These are phyloP conservation scores for Bryconaethiops microstoma DNA, from an alignment of 2,797 vertebrate genomes.

Conservation along the genomic window DNA sequence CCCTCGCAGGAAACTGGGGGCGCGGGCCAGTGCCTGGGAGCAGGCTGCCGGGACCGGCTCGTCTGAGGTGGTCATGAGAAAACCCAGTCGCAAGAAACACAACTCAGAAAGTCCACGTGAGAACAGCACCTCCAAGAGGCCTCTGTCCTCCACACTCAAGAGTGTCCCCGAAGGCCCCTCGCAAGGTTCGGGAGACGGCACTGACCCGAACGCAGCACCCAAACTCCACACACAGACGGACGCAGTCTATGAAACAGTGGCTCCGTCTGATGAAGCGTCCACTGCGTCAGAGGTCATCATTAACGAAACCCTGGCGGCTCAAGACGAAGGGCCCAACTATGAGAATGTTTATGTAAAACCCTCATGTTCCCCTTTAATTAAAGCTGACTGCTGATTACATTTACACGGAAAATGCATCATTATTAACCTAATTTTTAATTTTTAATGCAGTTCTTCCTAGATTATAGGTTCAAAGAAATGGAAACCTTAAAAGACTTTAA, in stretches of 20 bases:
- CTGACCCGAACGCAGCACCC: constrained; percentile 35
- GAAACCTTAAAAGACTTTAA: not conserved
- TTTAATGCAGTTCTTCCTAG: not conserved
- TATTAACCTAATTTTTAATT: not conserved
- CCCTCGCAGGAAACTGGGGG: constrained; percentile 80
- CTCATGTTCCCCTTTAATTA: constrained; percentile 42
- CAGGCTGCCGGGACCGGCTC: constrained; percentile 52
- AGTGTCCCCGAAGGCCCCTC: constrained; percentile 63
- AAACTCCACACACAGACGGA: constrained; percentile 54
- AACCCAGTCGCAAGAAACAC: constrained; percentile 73
- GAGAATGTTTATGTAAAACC: constrained; percentile 75
- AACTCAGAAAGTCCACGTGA: constrained; percentile 60
- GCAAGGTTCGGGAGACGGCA: constrained; percentile 60
- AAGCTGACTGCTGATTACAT: not conserved
- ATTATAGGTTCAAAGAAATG: not conserved
- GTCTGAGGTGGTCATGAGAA: constrained; percentile 63
- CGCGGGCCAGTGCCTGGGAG: constrained; percentile 74
- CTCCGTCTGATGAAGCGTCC: constrained; percentile 57
- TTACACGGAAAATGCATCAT: not conserved
- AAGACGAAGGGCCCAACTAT: constrained; percentile 74
- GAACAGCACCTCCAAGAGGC: constrained; percentile 65
- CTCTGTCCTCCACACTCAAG: constrained; percentile 71
- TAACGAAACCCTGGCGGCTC: constrained; percentile 62
- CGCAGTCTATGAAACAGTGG: constrained; percentile 71
- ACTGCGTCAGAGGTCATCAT: constrained; percentile 65